Base-by-base conservation (phyloP, 2,113 vertebrate species). In the Lepus americanus region DNA sequence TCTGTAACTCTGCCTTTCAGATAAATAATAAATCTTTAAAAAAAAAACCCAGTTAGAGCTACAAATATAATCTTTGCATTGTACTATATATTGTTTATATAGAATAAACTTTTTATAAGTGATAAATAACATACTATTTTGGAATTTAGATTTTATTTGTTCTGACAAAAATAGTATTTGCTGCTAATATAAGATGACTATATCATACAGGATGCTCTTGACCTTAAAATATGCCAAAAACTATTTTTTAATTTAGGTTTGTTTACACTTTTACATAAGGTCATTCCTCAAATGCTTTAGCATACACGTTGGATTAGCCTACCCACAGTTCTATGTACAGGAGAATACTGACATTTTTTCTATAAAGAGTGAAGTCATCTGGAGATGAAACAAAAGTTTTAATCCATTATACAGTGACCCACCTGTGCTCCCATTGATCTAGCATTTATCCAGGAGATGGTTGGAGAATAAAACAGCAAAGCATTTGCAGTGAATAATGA, bases 381-480 rank as follows among this genome's bases (percentile, higher is more conserved):
- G 19, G 81, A 87, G 29, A 90, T 88, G 66, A 96, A 76, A 92
- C 63, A 84, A 70, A 67, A 78, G 19, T 53, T 90, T 22, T 90
- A 87, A 88, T 70, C 31, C 29, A 73, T 64, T 81, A 70, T 44
- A 87, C 1, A 25, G 3, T 85, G 49, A 94, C 20, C 4, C 4
- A 36, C 4, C 36, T 78, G 13, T 29, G 73, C 67, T 85, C 8
- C 13, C 73, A 78, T 5, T 39, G 36, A 93, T 44, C 0, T 4
- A 88, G 12, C 23, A 36, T 84, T 64, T 74, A 53, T 36, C 12
- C 3, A 31, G 0, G 0, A 67, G 20, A 31, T n/a, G 64, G 51
- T 1, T 59, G 2, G 6, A 63, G 27, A 61, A 72, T 59, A 69
- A 85, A 95, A 73, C 13, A 92, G 25, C 17, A 77, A 49, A 29